Evolutionary conservation across 2,888 invertebrate genomes (phyloP), one percentile per base, ranked within the genome.

Genomic region (Tinea semifulvella): DNA sequence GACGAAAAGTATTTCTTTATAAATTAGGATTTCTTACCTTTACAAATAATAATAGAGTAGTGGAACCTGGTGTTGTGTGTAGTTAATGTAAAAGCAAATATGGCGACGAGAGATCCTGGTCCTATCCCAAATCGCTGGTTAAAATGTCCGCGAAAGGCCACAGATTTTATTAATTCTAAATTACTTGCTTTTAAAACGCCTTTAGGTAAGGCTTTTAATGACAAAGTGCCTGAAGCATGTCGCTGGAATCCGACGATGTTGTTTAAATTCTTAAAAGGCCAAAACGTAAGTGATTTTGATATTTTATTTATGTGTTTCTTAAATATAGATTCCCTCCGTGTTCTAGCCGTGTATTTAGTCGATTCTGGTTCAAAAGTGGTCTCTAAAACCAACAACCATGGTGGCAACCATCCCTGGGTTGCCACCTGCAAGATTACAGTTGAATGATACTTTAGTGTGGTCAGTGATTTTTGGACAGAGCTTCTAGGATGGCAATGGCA

Each of bases 121-220:
- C 88, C 89, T n/a, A 76, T 94, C 47, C 95, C 95, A 10, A 87
- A 88, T 55, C 86, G 95, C 52, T 96, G 96, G 96, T 76, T 95
- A 11, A 85, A 89, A 51, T 96, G 96, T 65, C 96, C 96, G 43
- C 84, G 94, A 53, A 94, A 92, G 70, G 86, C 93, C 17, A 76
- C 83, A 20, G 82, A 76, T 40, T 69, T 94, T 42, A 86, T 96
- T 46, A 86, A 86, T 31, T 87, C 88, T 43, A 92, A 93, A 61
- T 98, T 99, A 68, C 73, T 99, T 47, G 94, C 96, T 3, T 94
- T 96, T 67, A 98, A 97, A 73, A 98, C 98, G 2, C 98, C 98
- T 1, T 81, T 99, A 2, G 91, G 90, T 55, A 74, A 83, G 6
- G 84, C 87, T 45, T 99, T 91, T 65, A 90, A 97, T 66, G 85